These are phyloP conservation scores for Drosophila sp. DNA, from an alignment of 1,140 invertebrate genomes.

Conservation along the genomic window DNA sequence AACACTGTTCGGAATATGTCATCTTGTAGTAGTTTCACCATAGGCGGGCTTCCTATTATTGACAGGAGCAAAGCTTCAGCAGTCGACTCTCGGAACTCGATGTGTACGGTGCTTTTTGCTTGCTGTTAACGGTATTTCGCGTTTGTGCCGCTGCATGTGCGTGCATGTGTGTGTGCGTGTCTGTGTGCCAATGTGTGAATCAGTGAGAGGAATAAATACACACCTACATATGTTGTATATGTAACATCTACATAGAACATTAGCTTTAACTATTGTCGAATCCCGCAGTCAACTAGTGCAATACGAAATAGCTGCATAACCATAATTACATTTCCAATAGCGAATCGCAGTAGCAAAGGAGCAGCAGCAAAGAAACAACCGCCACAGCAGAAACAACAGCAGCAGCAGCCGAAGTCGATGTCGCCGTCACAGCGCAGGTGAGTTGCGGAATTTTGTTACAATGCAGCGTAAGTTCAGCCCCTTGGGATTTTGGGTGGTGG, in stretches of 20 bases:
- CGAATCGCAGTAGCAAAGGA: neutral
- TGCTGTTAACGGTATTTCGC: constrained; percentile 58
- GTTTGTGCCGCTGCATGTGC: constrained; percentile 68
- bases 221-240: too few species aligned
- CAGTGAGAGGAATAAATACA: constrained; percentile 49
- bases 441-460: constrained; percentile 55
- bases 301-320: constrained; percentile 47
- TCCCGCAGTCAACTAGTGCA: constrained; percentile 12
- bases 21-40: neutral
- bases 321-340: constrained; percentile 41
- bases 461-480: constrained; percentile 31
- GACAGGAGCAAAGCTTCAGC: constrained; percentile 33
- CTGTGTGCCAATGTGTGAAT: constrained; percentile 44
- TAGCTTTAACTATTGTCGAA: constrained; percentile 47
- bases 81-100: constrained; percentile 70
- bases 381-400: constrained; percentile 13
- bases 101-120: constrained; percentile 60
- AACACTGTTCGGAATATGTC: too few species aligned
- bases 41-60: constrained; percentile 39
- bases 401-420: constrained; percentile 13
- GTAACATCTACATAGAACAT: constrained; percentile 30
- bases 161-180: constrained; percentile 51
- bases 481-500: constrained; percentile 47
- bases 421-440: constrained; percentile 40
- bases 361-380: constrained; percentile 17